Conservation (phyloP, 1,140 invertebrate genomes). For the Chymomyza costata region DNA sequence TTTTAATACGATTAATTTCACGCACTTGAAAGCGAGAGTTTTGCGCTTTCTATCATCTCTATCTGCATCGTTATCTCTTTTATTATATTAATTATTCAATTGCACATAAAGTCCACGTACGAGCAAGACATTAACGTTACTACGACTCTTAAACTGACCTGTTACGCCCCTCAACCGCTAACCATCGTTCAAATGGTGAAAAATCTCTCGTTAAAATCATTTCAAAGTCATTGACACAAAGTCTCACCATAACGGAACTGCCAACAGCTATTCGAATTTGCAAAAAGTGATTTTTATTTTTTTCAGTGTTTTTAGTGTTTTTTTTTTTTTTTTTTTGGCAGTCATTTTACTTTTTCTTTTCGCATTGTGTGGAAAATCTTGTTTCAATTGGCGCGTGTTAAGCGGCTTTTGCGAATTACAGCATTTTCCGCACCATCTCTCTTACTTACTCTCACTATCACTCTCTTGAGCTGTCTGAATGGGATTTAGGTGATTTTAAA, state of each 20-base stretch:
- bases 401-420: slow-evolving; percentile 32
- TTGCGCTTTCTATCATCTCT: slow-evolving; percentile 43
- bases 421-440: slow-evolving; percentile 7
- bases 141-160: no score
- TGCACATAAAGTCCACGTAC: slow-evolving; percentile 67
- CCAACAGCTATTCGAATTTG: slow-evolving; percentile 29
- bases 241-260: slow-evolving; percentile 24
- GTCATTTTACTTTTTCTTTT: slow-evolving; percentile 69
- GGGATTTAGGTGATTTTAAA: slow-evolving; percentile 10
- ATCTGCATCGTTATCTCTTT: slow-evolving; percentile 46
- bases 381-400: no score
- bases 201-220: slow-evolving; percentile 62
- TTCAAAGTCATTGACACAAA: slow-evolving; percentile 70
- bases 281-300: slow-evolving; percentile 40
- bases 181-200: slow-evolving; percentile 52
- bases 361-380: no score
- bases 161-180: slow-evolving; percentile 19
- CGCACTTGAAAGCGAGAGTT: background rate
- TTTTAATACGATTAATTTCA: no score
- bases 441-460: no score
- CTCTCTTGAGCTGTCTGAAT: slow-evolving; percentile 5
- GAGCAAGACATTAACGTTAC: no score
- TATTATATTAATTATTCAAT: slow-evolving; percentile 70
- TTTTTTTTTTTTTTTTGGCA: slow-evolving; percentile 38
- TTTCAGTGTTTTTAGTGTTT: slow-evolving; percentile 16